A percentile compares a stretch with the other conserved stretches of the same genome.
Evolutionary conservation across 2,797 vertebrate species (phyloP).

Genomic region (Manis javanica): DNA sequence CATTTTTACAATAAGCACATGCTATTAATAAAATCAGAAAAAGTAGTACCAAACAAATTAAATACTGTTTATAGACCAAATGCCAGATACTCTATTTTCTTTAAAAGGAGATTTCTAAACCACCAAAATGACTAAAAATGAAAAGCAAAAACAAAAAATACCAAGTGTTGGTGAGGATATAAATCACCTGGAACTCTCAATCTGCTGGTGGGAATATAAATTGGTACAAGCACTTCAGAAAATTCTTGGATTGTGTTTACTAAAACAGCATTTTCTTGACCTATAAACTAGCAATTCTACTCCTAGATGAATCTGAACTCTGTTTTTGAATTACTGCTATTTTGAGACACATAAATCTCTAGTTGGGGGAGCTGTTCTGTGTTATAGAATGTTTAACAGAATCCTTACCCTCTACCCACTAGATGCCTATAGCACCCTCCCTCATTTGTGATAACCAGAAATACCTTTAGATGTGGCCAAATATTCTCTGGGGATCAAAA

Average conservation of each 20-base stretch:
- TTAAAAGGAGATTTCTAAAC: background rate
- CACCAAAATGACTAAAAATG: background rate
- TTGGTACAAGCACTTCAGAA: background rate
- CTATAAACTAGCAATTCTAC: background rate
- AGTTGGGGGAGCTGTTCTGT: background rate
- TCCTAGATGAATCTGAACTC: background rate
- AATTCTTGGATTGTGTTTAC: background rate
- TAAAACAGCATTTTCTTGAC: background rate
- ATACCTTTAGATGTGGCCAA: background rate
- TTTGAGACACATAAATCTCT: background rate
- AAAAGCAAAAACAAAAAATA: background rate
- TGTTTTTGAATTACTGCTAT: background rate
- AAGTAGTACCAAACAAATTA: background rate
- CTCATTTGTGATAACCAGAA: background rate
- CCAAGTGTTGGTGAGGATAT: background rate
- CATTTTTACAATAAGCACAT: background rate
- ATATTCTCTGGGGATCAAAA: background rate
- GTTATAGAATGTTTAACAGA: background rate
- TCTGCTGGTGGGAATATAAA: background rate
- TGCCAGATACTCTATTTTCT: background rate
- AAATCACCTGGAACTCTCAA: background rate
- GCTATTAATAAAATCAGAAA: conserved; percentile 52
- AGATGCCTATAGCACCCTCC: background rate
- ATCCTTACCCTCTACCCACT: background rate
- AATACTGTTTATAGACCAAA: conserved; percentile 26